phyloP scores from a whole-genome alignment of 2,113 vertebrate genomes.

The Miniopterus natalensis region DNA sequence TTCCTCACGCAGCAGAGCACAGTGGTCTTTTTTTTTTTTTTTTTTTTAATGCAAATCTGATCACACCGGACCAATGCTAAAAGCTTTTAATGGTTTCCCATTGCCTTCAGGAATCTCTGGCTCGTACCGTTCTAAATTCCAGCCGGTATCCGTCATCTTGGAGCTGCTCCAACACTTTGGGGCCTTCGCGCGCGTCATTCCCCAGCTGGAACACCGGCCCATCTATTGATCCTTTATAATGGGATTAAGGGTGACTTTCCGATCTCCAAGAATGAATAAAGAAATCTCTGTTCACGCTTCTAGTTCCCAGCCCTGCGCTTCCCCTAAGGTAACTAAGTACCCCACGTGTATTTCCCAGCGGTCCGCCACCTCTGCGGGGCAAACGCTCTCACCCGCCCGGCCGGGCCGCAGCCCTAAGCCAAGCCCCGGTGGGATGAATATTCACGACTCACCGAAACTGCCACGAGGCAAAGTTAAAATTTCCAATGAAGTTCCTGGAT shows the following conservation, averaged over 20 bases:
- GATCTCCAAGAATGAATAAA: not conserved
- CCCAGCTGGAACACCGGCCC: not conserved
- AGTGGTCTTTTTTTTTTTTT: not conserved
- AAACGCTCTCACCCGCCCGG: not conserved
- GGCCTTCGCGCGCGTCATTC: not conserved
- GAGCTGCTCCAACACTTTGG: slow-evolving; percentile 22
- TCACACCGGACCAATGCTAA: not conserved
- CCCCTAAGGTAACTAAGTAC: not conserved
- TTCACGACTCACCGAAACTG: not conserved
- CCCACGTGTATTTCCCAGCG: not conserved
- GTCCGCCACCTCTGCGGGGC: not conserved
- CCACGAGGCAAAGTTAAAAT: not conserved
- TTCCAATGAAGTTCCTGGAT: not conserved
- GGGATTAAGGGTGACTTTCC: not conserved
- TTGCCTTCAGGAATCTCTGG: not conserved
- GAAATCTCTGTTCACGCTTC: not conserved
- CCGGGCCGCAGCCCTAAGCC: not conserved
- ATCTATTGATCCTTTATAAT: slow-evolving; percentile 5
- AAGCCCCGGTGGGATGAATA: not conserved
- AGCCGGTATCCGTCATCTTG: not conserved
- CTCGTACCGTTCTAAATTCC: slow-evolving; percentile 38
- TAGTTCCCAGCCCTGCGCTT: not conserved
- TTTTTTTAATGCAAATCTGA: slow-evolving; percentile 15
- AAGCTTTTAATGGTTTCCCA: not conserved
- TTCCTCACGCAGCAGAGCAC: not conserved